Evolutionary conservation across 92 coral and sea anemone genomes (phyloP).

Genomic region (Zoanthus sansibaricus): DNA sequence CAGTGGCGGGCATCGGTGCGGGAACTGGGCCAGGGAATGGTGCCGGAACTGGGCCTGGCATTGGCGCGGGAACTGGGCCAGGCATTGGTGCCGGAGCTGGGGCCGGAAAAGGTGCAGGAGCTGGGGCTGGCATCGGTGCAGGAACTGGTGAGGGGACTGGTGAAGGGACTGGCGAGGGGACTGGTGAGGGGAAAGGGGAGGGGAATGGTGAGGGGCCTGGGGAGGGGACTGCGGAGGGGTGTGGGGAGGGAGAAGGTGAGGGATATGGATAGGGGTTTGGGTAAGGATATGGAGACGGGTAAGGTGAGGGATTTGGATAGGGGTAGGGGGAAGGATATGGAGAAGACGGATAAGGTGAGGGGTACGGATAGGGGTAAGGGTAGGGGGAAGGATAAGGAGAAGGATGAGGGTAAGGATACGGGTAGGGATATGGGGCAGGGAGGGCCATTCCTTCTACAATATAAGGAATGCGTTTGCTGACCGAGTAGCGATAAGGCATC

Average conservation of each 20-base stretch:
- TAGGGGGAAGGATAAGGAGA: not conserved
- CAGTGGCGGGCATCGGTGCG: not conserved
- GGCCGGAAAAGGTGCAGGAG: not conserved
- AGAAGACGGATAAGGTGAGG: not conserved
- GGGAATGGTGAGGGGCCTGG: not conserved
- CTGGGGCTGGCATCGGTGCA: not conserved
- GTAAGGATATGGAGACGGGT: not conserved
- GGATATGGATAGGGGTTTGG: not conserved
- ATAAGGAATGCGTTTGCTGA: conserved; percentile 52
- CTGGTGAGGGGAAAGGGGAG: not conserved
- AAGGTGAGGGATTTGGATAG: not conserved
- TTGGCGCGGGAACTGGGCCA: not conserved
- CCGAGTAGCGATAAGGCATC: conserved; percentile 49
- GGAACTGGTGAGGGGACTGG: conserved; percentile 4
- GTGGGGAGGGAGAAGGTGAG: not conserved
- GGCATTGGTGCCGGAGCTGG: conserved; percentile 6
- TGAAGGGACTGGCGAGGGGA: not conserved
- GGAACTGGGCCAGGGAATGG: conserved; percentile 23
- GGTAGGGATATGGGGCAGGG: conserved; percentile 27
- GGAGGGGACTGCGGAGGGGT: not conserved
- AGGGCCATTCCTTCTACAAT: conserved; percentile 28
- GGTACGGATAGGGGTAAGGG: not conserved
- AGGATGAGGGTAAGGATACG: not conserved
- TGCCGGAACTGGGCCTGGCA: not conserved
- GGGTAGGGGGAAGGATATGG: not conserved